Conservation (phyloP, 2,888 invertebrate species). For the Mantis religiosa region DNA sequence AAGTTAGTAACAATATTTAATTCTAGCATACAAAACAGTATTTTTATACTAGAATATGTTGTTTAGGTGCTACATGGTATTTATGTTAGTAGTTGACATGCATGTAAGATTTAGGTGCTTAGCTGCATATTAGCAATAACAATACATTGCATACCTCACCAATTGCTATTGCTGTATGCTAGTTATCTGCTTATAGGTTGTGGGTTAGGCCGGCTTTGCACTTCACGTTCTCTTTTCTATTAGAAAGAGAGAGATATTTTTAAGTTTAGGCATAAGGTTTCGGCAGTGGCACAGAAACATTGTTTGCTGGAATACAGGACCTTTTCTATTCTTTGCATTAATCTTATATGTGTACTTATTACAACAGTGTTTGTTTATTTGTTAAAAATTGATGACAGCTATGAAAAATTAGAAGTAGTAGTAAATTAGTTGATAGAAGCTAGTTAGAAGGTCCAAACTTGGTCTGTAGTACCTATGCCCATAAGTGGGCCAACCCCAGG, state of each 20-base stretch:
- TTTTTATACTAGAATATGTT: too few relatives aligned
- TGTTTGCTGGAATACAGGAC: background rate
- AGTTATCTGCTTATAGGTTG: background rate
- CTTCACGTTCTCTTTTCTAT: background rate
- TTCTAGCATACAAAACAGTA: too few relatives aligned
- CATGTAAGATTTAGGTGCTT: background rate
- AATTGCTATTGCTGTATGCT: background rate
- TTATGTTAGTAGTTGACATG: background rate
- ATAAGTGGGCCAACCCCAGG: too few relatives aligned
- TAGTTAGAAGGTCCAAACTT: too few relatives aligned
- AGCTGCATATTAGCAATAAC: background rate
- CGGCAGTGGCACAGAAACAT: background rate
- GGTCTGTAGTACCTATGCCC: too few relatives aligned
- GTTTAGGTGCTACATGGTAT: background rate
- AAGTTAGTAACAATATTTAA: too few relatives aligned
- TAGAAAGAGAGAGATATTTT: background rate
- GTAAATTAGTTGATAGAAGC: too few relatives aligned
- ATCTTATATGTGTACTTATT: too few relatives aligned
- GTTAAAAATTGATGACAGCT: too few relatives aligned
- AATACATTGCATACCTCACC: background rate
- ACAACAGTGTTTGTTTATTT: too few relatives aligned
- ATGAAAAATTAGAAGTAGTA: too few relatives aligned
- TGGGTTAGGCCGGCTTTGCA: background rate
- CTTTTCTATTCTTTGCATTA: too few relatives aligned
- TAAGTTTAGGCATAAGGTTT: background rate